Base-by-base conservation (phyloP, 1,140 invertebrate genomes). In the Leguminivora glycinivorella region DNA sequence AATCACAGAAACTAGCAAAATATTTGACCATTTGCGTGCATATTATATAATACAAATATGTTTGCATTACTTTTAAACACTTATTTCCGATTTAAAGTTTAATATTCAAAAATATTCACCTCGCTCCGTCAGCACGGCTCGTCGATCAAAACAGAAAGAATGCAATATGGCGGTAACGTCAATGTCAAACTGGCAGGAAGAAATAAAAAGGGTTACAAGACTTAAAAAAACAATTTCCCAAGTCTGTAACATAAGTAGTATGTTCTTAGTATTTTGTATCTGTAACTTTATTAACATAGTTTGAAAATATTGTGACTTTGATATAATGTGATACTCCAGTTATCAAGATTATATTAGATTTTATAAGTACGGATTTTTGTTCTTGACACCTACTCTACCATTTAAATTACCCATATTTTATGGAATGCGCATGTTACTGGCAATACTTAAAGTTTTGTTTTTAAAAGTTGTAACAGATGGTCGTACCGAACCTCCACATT, bases 101-200 rank as follows among this genome's bases (percentile, higher is more conserved):
- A 71, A 72, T 71, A 56, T 56, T 58, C 24, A 34, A 4, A 56
- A 69, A 71, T 67, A 76, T 68, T 78, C 70, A 80, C 74, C 70
- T 85, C 77, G 81, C 78, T 75, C 76, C 63, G 71, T 68, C 43
- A 76, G 74, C 78, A 76, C 79, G 72, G 80, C 84, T 77, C 87
- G 79, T 82, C 79, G 77, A 79, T 80, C 84, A 86, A 84, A 84
- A 76, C 80, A 47, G 70, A 71, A 71, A 17, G 60, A 72, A 72
- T 75, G 72, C 76, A 76, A 72, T 43, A 40, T 56, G 52, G 17
- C 38, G 7, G 0, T 60, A 69, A 69, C 40, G 22, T 56, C 29
- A 40, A 17, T 56, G 47, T 40, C 68, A 56, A 47, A 25, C 19
- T 19, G 38, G 2, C 22, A 6, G 40, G 19, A n/a, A 6, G 14